Evolutionary conservation across 2,113 vertebrate species (phyloP).

Genomic region (Pseudopipra pipra): DNA sequence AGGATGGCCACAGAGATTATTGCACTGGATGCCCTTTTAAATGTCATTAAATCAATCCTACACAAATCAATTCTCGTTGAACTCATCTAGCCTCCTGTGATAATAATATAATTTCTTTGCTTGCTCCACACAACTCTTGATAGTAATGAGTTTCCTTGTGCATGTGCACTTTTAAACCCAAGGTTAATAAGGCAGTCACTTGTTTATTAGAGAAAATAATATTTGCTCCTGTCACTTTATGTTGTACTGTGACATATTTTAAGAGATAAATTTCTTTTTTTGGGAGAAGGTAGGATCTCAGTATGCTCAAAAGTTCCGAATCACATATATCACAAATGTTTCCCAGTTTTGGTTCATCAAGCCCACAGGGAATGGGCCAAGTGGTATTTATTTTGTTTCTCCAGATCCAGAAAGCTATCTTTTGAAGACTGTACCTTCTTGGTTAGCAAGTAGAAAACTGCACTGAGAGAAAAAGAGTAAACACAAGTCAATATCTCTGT

Average conservation of each 20-base stretch:
- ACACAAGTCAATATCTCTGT: neutral
- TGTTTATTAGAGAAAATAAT: neutral
- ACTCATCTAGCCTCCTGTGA: neutral
- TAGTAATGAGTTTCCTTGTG: neutral
- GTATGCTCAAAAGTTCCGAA: neutral
- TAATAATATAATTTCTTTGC: neutral
- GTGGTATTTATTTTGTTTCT: neutral
- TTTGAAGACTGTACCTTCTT: neutral
- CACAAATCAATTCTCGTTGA: neutral
- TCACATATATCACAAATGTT: neutral
- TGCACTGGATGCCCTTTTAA: neutral
- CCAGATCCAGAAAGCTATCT: neutral
- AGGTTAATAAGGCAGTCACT: neutral
- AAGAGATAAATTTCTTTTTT: neutral
- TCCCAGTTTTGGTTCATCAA: neutral
- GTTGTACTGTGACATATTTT: neutral
- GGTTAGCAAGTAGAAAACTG: neutral
- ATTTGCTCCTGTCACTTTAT: neutral
- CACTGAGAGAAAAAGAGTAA: neutral
- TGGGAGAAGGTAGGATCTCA: neutral
- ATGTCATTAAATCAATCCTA: neutral
- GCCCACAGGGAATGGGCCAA: neutral
- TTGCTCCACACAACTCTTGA: neutral
- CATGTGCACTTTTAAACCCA: neutral
- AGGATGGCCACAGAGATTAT: neutral